Percentiles rank a stretch among this genome's conserved stretches.
phyloP scores from a whole-genome alignment of 2,888 invertebrate species.

The Cremastobaeus sp. region DNA sequence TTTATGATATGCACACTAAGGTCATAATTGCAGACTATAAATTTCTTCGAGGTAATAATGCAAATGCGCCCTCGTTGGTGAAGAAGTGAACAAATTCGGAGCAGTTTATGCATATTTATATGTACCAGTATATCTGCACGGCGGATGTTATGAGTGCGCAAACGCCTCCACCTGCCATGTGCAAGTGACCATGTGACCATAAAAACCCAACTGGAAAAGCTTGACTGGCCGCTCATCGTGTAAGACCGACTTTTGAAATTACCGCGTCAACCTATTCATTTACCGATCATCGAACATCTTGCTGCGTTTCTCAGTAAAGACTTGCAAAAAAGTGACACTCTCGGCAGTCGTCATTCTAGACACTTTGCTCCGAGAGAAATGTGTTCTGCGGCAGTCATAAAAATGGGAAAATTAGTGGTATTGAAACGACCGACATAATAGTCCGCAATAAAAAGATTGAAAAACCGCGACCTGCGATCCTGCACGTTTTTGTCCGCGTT shows the following conservation, averaged over 20 bases:
- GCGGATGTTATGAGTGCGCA: slow-evolving; percentile 54
- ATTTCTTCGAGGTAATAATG: slow-evolving; percentile 41
- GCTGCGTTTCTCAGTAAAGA: slow-evolving; percentile 44
- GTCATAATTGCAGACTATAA: slow-evolving; percentile 38
- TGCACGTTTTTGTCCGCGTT: slow-evolving; percentile 1
- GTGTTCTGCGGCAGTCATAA: slow-evolving; percentile 35
- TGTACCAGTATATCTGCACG: slow-evolving; percentile 33
- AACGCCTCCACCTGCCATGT: slow-evolving; percentile 71
- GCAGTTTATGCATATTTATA: slow-evolving; percentile 39
- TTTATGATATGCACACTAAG: slow-evolving; percentile 27
- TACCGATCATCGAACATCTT: slow-evolving; percentile 52
- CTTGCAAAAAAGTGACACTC: slow-evolving; percentile 42
- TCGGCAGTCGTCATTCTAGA: slow-evolving; percentile 38
- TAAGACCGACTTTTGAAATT: slow-evolving; percentile 49
- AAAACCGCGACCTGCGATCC: not conserved
- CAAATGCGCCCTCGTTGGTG: slow-evolving; percentile 26
- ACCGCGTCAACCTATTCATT: slow-evolving; percentile 53
- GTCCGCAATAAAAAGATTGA: slow-evolving; percentile 17
- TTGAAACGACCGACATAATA: slow-evolving; percentile 18
- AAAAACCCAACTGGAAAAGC: slow-evolving; percentile 68
- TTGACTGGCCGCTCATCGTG: slow-evolving; percentile 61
- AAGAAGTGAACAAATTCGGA: slow-evolving; percentile 40
- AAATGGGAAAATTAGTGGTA: slow-evolving; percentile 31
- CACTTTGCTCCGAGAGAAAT: slow-evolving; percentile 31
- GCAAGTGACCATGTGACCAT: slow-evolving; percentile 66